These are phyloP conservation scores for Megastigmus dorsalis DNA, from an alignment of 2,888 invertebrate genomes.

Conservation along the genomic window DNA sequence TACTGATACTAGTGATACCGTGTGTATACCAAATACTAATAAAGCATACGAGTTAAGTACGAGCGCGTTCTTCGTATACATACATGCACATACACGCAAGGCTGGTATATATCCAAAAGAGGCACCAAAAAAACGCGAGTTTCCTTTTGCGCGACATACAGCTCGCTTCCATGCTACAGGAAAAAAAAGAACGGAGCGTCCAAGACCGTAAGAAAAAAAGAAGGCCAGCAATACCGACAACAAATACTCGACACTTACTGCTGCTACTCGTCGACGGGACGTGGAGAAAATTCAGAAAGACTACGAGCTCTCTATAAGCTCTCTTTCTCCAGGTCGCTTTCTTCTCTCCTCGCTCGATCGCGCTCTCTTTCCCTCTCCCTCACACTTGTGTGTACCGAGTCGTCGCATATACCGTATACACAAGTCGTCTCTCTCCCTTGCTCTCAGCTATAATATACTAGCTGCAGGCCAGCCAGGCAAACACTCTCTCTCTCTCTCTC, in stretches of 20 bases:
- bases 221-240: slow-evolving; percentile 8
- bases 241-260: slow-evolving; percentile 27
- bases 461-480: no score
- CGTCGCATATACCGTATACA: slow-evolving; percentile 17
- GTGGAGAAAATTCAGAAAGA: slow-evolving; percentile 1
- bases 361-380: slow-evolving; percentile 14
- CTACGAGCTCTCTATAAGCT: slow-evolving; percentile 2
- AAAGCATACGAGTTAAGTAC: slow-evolving; percentile 16
- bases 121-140: slow-evolving; percentile 1
- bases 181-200: background rate
- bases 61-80: slow-evolving; percentile 19
- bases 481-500: background rate
- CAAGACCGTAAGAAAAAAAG: no score
- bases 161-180: background rate
- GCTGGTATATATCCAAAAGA: background rate
- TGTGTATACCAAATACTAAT: slow-evolving; percentile 40
- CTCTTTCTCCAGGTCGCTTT: slow-evolving; percentile 31
- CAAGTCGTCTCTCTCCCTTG: slow-evolving; percentile 47
- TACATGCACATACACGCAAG: background rate
- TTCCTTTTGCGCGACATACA: slow-evolving; percentile 1
- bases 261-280: slow-evolving; percentile 29
- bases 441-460: slow-evolving; percentile 47
- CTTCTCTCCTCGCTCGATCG: slow-evolving; percentile 43
- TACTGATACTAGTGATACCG: background rate
- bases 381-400: background rate